These are phyloP conservation scores for Drosophila pseudoananassae DNA, from an alignment of 1,140 invertebrate species.

Conservation along the genomic window DNA sequence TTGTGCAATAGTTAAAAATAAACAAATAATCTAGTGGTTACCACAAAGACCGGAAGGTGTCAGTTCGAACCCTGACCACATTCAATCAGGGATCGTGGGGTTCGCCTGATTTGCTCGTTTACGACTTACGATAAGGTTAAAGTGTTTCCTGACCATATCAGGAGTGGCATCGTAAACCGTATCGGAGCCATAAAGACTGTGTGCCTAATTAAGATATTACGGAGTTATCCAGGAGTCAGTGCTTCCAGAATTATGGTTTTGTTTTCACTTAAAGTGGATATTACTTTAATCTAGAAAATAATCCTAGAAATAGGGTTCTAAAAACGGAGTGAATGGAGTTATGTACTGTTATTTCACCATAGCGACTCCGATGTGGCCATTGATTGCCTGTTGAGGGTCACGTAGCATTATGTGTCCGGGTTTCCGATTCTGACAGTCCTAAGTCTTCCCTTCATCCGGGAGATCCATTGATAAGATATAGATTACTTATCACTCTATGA, in stretches of 20 bases:
- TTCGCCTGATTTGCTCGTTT: conserved; percentile 14
- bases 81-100: conserved; percentile 20
- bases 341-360: background rate
- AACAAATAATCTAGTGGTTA: conserved; percentile 9
- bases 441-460: background rate
- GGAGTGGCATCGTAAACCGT: background rate
- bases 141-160: background rate
- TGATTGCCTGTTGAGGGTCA: conserved; percentile 26
- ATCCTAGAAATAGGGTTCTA: too few relatives aligned
- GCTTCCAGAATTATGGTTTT: background rate
- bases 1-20: background rate
- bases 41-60: background rate
- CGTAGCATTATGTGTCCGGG: conserved; percentile 34
- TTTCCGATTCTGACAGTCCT: conserved; percentile 20
- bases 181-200: background rate
- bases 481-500: conserved; percentile 18
- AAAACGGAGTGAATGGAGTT: background rate
- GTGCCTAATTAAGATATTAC: background rate
- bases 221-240: background rate
- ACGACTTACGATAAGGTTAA: conserved; percentile 10
- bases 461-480: conserved; percentile 49
- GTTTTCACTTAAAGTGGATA: background rate
- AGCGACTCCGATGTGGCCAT: background rate
- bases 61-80: conserved; percentile 9
- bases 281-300: background rate